Conservation (phyloP, 1,140 invertebrate genomes). For the Bombus sylvicola region DNA sequence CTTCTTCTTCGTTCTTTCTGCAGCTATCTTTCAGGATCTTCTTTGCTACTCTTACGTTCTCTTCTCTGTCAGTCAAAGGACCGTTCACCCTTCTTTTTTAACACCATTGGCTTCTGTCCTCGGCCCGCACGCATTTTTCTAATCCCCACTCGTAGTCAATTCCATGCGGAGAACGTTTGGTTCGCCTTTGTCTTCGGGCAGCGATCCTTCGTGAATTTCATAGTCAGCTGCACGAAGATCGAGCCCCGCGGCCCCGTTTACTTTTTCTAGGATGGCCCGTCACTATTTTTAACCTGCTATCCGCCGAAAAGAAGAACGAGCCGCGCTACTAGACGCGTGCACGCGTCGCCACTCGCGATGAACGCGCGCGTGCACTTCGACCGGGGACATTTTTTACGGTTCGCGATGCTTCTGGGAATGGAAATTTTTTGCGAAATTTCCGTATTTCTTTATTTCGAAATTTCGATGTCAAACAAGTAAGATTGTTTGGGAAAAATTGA, state of each 20-base stretch:
- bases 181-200: constrained; percentile 71
- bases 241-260: constrained; percentile 65
- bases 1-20: background rate
- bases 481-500: background rate
- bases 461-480: background rate
- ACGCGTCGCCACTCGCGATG: background rate
- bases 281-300: constrained; percentile 70
- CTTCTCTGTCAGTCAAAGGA: background rate
- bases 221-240: constrained; percentile 75
- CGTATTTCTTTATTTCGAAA: background rate
- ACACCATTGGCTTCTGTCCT: constrained; percentile 20
- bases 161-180: constrained; percentile 52
- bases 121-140: constrained; percentile 20
- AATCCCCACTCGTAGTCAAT: background rate
- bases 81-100: background rate
- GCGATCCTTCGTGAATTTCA: constrained; percentile 73
- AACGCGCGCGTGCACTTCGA: background rate
- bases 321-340: background rate
- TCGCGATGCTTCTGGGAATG: background rate
- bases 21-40: background rate
- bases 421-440: background rate
- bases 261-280: constrained; percentile 68
- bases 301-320: constrained; percentile 48
- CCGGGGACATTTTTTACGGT: background rate
- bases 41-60: background rate